Percentiles rank a stretch among this genome's conserved stretches.
Evolutionary conservation across 2,888 invertebrate species (phyloP).

Genomic region (Monochamus alternatus): DNA sequence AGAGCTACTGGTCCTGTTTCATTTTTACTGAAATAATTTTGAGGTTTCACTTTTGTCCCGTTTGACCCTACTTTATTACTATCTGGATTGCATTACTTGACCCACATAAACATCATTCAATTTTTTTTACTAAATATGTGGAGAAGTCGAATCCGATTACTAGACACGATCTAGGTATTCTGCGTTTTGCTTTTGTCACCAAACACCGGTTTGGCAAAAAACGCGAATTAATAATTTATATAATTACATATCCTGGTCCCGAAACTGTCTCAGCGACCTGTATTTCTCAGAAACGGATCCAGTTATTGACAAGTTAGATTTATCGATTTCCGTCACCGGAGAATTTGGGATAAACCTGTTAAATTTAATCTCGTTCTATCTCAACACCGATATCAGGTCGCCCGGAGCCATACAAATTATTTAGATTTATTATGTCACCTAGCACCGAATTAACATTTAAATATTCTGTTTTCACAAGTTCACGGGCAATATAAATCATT

Average conservation of each 20-base stretch:
- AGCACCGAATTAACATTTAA: background rate
- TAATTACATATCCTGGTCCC: constrained; percentile 51
- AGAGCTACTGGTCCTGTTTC: too few relatives aligned
- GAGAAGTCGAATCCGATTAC: background rate
- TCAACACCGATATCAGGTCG: background rate
- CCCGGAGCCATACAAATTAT: background rate
- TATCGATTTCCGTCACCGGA: constrained; percentile 50
- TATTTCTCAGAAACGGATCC: constrained; percentile 52
- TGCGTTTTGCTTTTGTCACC: constrained; percentile 12
- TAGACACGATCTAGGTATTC: background rate
- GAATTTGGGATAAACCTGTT: constrained; percentile 46
- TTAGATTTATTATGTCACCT: background rate
- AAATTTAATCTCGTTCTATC: constrained; percentile 40
- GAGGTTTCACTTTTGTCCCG: too few relatives aligned
- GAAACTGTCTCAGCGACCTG: constrained; percentile 49
- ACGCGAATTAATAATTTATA: constrained; percentile 48
- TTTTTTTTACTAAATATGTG: too few relatives aligned
- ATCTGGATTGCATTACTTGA: too few relatives aligned
- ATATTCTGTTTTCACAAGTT: too few relatives aligned
- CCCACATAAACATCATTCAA: too few relatives aligned
- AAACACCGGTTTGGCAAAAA: constrained; percentile 27
- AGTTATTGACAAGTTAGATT: constrained; percentile 51
- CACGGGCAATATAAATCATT: too few relatives aligned
- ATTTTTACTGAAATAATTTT: too few relatives aligned
- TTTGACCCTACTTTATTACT: too few relatives aligned